Evolutionary conservation across 1,140 invertebrate genomes (phyloP), one percentile per base, ranked within the genome.

Genomic region (Oscheius sp.): DNA sequence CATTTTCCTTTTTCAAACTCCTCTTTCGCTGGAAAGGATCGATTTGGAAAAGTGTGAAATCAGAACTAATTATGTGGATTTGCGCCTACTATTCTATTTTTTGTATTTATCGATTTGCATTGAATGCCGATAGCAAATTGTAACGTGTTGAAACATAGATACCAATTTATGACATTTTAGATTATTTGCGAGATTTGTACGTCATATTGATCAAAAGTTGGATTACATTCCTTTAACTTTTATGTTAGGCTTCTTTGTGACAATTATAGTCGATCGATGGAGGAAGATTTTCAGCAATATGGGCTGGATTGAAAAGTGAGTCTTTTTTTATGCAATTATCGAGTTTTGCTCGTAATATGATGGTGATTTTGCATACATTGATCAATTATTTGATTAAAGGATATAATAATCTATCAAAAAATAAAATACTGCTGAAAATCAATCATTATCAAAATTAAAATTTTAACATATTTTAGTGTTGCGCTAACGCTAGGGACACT

Each of bases 191-290:
- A 18, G 15, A 26, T 28, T 46, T 26, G 64, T 28, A 15, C 18
- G 7, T 62, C 4, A 10, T 20, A 29, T 42, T 10, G 35, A 66
- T n/a, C 15, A 42, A 23, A 42, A 28, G 58, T 29, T 49, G 13
- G 64, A 66, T 0, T 49, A 66, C 35, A 55, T 66, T 66, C 64
- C 38, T 29, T 59, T 66, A 29, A 66, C 45, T 2, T 80, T 80
- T 62, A 70, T 80, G 15, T 74, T 80, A 2, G 79, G 78, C 18
- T 80, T 80, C 64, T 80, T 77, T 55, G 78, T 80, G 2, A 66
- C 79, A 1, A 62, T 79, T 13, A 70, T 79, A 26, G 76, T 80
- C n/a, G 70, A 65, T 13, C 49, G 79, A 38, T 80, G 79, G 79
- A 75, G 78, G 68, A 69, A 70, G 7, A 73, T 76, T n/a, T 79